A percentile compares a stretch with the other conserved stretches of the same genome.
Evolutionary conservation across 1,140 invertebrate species (phyloP).

Genomic region (Anoplophora glabripennis): DNA sequence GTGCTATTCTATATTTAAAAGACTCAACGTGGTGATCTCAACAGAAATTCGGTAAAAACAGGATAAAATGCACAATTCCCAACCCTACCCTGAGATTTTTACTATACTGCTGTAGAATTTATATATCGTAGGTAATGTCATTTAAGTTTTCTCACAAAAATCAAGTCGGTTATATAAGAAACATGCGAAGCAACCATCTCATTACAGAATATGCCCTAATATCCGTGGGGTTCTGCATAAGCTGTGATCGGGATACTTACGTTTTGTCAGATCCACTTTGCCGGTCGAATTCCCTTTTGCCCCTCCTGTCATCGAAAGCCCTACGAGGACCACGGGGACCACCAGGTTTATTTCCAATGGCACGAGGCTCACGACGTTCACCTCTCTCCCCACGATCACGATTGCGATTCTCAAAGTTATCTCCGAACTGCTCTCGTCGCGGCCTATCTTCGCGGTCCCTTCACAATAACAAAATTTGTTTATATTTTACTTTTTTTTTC

Average conservation of each 20-base stretch:
- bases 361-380: conserved; percentile 49
- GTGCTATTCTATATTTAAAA: too few relatives aligned
- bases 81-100: too few relatives aligned
- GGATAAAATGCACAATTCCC: too few relatives aligned
- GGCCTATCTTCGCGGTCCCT: conserved; percentile 36
- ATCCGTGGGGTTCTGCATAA: too few relatives aligned
- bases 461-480: not conserved
- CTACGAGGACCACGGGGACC: conserved; percentile 50
- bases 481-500: not conserved
- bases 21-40: too few relatives aligned
- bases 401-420: conserved; percentile 38
- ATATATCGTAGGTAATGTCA: too few relatives aligned
- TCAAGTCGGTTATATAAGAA: too few relatives aligned
- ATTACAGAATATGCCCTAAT: too few relatives aligned
- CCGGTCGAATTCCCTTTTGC: conserved; percentile 90
- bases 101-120: too few relatives aligned
- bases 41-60: too few relatives aligned
- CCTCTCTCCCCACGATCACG: conserved; percentile 48
- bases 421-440: conserved; percentile 24
- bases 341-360: conserved; percentile 48
- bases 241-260: conserved; percentile 51
- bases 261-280: conserved; percentile 94
- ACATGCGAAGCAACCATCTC: too few relatives aligned
- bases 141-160: too few relatives aligned
- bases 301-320: conserved; percentile 66